These are phyloP conservation scores for Melinaea marsaeus DNA, from an alignment of 2,888 invertebrate genomes.

Conservation along the genomic window DNA sequence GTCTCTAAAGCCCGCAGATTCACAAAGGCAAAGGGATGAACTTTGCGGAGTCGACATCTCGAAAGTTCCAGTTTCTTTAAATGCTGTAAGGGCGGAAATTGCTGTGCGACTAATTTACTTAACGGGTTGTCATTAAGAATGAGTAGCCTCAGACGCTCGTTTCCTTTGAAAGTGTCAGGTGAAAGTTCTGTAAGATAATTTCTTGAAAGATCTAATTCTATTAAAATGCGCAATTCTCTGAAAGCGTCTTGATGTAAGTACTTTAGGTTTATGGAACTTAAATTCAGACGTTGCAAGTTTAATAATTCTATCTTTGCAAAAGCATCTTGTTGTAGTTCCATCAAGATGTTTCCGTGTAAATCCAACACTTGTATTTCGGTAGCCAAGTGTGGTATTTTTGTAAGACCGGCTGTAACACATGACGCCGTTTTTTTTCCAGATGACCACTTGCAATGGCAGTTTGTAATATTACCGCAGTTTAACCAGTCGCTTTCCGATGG, in stretches of 20 bases:
- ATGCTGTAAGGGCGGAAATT: conserved; percentile 89
- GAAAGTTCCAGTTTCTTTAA: conserved; percentile 88
- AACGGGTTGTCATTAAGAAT: conserved; percentile 90
- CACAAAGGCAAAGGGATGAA: conserved; percentile 86
- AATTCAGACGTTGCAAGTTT: conserved; percentile 90
- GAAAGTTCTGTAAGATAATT: conserved; percentile 86
- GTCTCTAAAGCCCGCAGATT: conserved; percentile 87
- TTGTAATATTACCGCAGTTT: conserved; percentile 83
- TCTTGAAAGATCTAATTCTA: conserved; percentile 91
- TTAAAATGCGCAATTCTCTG: conserved; percentile 87
- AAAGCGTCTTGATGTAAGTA: conserved; percentile 89
- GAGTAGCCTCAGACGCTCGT: conserved; percentile 86
- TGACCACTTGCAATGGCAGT: conserved; percentile 94
- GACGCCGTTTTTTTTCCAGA: conserved; percentile 93
- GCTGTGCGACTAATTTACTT: conserved; percentile 82
- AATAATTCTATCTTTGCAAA: conserved; percentile 88
- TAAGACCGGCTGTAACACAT: conserved; percentile 86
- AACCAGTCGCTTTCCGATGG: conserved; percentile 84
- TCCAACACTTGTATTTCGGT: conserved; percentile 83
- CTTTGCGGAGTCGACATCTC: conserved; percentile 83
- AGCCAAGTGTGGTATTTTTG: conserved; percentile 80
- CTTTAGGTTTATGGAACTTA: conserved; percentile 84
- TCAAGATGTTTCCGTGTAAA: conserved; percentile 87
- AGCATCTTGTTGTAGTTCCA: conserved; percentile 83
- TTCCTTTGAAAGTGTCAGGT: conserved; percentile 88